A percentile compares a stretch with the other conserved stretches of the same genome.
These are phyloP conservation scores for Actinia tenebrosa DNA, from an alignment of 64 coral and sea anemone species.

Conservation along the genomic window DNA sequence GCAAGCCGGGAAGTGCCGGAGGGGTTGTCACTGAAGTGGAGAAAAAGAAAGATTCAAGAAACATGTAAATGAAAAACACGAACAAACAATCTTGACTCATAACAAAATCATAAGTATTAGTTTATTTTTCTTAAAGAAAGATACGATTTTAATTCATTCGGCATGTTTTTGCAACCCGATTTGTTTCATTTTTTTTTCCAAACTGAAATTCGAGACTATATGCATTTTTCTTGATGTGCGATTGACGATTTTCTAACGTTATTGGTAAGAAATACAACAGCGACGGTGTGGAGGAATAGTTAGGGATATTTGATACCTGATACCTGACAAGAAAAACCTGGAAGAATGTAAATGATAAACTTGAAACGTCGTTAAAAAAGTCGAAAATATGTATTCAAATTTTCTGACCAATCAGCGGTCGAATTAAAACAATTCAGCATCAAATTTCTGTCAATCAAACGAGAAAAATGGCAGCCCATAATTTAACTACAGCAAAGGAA, in stretches of 20 bases:
- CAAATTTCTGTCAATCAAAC: constrained; percentile 59
- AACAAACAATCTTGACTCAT: too few species aligned
- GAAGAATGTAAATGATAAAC: constrained; percentile 4
- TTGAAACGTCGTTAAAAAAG: not conserved
- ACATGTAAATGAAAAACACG: not conserved
- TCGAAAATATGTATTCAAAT: constrained; percentile 17
- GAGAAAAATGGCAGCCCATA: constrained; percentile 69
- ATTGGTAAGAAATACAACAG: not conserved
- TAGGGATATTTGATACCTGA: not conserved
- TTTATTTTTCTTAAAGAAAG: too few species aligned
- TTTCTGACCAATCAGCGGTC: not conserved
- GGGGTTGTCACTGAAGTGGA: not conserved
- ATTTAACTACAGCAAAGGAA: constrained; percentile 56
- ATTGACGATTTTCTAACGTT: too few species aligned
- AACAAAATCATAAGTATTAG: too few species aligned
- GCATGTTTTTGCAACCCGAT: too few species aligned
- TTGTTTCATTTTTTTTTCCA: too few species aligned
- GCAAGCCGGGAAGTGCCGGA: not conserved
- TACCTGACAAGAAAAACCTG: not conserved
- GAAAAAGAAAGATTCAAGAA: not conserved
- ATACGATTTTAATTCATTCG: too few species aligned
- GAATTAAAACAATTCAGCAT: not conserved
- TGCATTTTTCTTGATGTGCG: not conserved
- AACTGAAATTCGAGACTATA: too few species aligned
- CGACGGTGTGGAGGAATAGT: not conserved